These are phyloP conservation scores for Piaya cayana DNA, from an alignment of 2,113 vertebrate genomes.

Conservation along the genomic window DNA sequence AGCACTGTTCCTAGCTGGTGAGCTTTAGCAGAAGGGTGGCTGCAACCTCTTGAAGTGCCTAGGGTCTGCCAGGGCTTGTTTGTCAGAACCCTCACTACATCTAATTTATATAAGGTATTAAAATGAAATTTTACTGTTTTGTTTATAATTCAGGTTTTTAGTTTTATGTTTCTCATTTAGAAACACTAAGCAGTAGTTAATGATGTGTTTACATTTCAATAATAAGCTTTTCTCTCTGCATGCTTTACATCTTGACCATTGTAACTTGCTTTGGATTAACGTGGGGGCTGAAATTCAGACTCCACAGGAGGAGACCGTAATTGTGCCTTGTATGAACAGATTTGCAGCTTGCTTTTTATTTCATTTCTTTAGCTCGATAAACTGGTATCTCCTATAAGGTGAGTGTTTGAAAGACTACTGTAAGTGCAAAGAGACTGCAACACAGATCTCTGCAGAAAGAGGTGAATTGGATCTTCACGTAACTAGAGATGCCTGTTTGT, in stretches of 20 bases:
- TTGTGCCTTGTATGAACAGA: background rate
- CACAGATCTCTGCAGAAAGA: background rate
- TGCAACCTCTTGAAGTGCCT: background rate
- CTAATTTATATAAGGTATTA: background rate
- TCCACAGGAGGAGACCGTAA: background rate
- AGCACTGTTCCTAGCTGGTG: background rate
- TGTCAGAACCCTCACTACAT: background rate
- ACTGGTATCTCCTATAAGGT: background rate
- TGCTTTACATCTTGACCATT: background rate
- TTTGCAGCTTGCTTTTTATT: background rate
- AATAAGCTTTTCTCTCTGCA: background rate
- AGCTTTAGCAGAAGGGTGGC: background rate
- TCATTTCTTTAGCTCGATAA: background rate
- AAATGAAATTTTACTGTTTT: background rate
- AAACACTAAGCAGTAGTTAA: conserved; percentile 23
- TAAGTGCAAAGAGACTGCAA: background rate
- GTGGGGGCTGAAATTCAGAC: background rate
- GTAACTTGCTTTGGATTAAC: background rate
- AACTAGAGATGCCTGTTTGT: background rate
- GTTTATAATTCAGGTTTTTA: background rate
- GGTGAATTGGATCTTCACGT: background rate
- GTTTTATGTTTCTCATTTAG: conserved; percentile 4
- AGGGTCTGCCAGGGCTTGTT: background rate
- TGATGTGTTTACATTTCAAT: conserved; percentile 28
- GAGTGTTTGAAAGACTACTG: background rate